A percentile compares a stretch with the other conserved stretches of the same genome.
These are phyloP conservation scores for Drosophila putrida DNA, from an alignment of 2,888 invertebrate genomes.

Conservation along the genomic window DNA sequence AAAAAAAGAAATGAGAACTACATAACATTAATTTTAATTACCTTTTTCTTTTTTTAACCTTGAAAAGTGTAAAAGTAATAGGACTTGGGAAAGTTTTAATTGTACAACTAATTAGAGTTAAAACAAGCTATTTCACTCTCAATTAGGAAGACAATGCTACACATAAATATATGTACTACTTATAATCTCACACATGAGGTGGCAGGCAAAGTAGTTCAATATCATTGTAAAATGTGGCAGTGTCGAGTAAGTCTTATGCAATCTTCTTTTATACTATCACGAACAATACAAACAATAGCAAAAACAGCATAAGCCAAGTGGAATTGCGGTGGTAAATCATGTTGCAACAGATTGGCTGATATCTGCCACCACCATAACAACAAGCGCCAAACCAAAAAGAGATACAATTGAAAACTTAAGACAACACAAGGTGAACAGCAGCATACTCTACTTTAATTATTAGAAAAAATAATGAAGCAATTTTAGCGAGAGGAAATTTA, in stretches of 20 bases:
- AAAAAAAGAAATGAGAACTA: not conserved
- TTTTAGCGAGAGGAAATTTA: not conserved
- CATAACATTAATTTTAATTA: not conserved
- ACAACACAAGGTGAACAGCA: not conserved
- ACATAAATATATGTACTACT: not conserved
- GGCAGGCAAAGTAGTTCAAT: conserved; percentile 49
- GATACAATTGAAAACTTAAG: not conserved
- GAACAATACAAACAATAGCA: conserved; percentile 23
- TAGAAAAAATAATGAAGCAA: not conserved
- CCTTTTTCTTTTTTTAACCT: not conserved
- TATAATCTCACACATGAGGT: not conserved
- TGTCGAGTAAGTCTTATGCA: conserved; percentile 49
- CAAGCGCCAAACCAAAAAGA: conserved; percentile 9
- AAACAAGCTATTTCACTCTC: not conserved
- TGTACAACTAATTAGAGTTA: not conserved
- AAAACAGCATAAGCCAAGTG: conserved; percentile 34
- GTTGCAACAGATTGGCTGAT: conserved; percentile 54
- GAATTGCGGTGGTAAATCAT: conserved; percentile 37
- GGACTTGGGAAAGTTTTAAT: not conserved
- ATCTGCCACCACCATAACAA: conserved; percentile 46
- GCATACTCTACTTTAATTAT: not conserved
- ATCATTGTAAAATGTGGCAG: conserved; percentile 40
- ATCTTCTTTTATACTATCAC: conserved; percentile 33
- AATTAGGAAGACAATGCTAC: conserved; percentile 14
- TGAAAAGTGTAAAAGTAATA: not conserved